Evolutionary conservation across 2,113 vertebrate species (phyloP).

Genomic region (Hemiprocne comata): DNA sequence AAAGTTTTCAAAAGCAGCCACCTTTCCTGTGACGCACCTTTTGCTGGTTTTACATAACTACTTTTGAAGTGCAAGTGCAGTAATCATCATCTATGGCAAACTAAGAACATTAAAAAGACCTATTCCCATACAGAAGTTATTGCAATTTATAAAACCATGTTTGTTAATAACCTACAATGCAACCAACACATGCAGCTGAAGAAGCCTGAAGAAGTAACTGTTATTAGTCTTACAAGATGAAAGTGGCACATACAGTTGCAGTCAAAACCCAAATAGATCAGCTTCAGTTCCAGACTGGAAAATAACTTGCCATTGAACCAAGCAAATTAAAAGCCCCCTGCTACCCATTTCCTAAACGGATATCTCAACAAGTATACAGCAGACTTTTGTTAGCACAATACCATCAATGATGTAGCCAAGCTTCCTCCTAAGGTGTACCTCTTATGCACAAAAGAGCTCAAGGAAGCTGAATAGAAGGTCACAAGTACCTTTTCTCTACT

Average conservation of each 20-base stretch:
- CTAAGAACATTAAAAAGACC: not conserved
- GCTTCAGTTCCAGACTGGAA: not conserved
- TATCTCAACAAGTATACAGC: not conserved
- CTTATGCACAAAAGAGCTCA: not conserved
- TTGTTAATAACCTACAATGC: not conserved
- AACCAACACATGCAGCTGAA: not conserved
- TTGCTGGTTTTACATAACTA: not conserved
- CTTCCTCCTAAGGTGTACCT: not conserved
- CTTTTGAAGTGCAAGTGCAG: not conserved
- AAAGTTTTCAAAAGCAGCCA: slow-evolving; percentile 23
- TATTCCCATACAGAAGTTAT: not conserved
- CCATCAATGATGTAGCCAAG: not conserved
- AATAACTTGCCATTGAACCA: not conserved
- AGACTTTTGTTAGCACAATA: not conserved
- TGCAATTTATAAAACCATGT: not conserved
- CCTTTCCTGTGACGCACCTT: not conserved
- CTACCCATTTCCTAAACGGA: not conserved
- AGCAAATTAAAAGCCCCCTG: not conserved
- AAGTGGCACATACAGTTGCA: not conserved
- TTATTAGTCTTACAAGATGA: not conserved
- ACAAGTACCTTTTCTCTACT: not conserved
- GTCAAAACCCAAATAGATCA: not conserved
- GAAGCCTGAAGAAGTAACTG: not conserved
- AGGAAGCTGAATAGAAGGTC: not conserved
- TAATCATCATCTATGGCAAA: not conserved